Conservation (phyloP, 2,888 invertebrate genomes). For the Steinernema hermaphroditum region DNA sequence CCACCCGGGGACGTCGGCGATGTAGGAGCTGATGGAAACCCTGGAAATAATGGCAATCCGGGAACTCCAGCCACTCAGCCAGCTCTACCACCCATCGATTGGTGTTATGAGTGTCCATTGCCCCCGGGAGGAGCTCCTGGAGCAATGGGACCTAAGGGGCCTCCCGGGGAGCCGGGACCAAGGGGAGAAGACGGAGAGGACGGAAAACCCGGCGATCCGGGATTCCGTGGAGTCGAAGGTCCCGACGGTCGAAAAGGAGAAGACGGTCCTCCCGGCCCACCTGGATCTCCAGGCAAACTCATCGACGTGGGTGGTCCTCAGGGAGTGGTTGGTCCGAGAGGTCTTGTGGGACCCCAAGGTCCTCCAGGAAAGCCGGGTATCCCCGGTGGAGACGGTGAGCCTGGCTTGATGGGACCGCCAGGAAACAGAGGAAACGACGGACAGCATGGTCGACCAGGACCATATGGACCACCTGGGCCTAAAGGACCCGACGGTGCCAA, state of each 20-base stretch:
- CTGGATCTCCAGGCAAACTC: neutral
- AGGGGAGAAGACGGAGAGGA: neutral
- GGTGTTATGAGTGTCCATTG: neutral
- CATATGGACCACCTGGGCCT: neutral
- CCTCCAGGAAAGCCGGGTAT: constrained; percentile 41
- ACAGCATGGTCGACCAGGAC: constrained; percentile 43
- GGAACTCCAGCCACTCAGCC: neutral
- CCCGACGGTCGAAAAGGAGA: neutral
- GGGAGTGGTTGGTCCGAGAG: neutral
- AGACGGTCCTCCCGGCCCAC: neutral
- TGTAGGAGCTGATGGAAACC: neutral
- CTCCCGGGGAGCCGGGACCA: neutral
- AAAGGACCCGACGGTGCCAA: neutral
- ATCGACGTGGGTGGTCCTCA: neutral
- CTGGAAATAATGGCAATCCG: neutral
- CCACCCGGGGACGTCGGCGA: constrained; percentile 13
- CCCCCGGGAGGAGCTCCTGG: neutral
- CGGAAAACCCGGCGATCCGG: neutral
- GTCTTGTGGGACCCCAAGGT: constrained; percentile 36
- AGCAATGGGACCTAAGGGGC: neutral
- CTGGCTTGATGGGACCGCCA: constrained; percentile 39
- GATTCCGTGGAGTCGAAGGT: constrained; percentile 40
- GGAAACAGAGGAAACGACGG: constrained; percentile 48
- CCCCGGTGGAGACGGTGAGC: constrained; percentile 45
- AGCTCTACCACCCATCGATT: neutral